phyloP scores from a whole-genome alignment of 1,140 invertebrate species.

The Bombus soroeensis region DNA sequence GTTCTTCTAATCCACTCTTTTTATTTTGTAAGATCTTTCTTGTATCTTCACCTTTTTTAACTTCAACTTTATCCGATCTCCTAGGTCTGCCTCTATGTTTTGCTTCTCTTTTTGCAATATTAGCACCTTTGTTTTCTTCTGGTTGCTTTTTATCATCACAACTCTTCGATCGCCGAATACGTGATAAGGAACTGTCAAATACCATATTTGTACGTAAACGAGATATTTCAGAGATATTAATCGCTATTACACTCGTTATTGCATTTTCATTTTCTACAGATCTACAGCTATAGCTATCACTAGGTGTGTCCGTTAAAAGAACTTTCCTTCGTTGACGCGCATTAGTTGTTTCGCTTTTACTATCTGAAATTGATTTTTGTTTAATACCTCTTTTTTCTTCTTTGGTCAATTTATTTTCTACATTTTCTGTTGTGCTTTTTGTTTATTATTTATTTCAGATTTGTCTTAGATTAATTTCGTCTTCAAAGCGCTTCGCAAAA shows the following conservation, averaged over 20 bases:
- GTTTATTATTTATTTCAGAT: constrained; percentile 17
- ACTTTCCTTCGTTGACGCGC: constrained; percentile 41
- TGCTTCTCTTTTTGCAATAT: neutral
- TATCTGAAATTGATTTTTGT: constrained; percentile 65
- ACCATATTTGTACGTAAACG: constrained; percentile 79
- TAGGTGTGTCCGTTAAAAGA: neutral
- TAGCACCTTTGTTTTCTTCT: constrained; percentile 17
- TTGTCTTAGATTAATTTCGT: constrained; percentile 22
- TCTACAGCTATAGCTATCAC: constrained; percentile 50
- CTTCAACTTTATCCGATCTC: neutral
- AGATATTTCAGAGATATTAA: constrained; percentile 75
- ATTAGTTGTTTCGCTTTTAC: constrained; percentile 53
- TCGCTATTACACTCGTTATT: neutral
- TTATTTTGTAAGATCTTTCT: neutral
- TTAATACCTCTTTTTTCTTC: constrained; percentile 61
- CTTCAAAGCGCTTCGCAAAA: constrained; percentile 37
- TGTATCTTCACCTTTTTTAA: neutral
- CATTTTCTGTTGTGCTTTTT: constrained; percentile 17
- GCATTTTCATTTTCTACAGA: constrained; percentile 46
- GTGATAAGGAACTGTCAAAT: constrained; percentile 67
- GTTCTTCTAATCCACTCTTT: neutral
- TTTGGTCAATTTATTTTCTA: constrained; percentile 20
- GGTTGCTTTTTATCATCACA: constrained; percentile 31
- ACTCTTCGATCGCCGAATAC: constrained; percentile 71
- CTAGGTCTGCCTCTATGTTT: neutral